phyloP scores from a whole-genome alignment of 2,888 invertebrate species.

The Dynastes maya region DNA sequence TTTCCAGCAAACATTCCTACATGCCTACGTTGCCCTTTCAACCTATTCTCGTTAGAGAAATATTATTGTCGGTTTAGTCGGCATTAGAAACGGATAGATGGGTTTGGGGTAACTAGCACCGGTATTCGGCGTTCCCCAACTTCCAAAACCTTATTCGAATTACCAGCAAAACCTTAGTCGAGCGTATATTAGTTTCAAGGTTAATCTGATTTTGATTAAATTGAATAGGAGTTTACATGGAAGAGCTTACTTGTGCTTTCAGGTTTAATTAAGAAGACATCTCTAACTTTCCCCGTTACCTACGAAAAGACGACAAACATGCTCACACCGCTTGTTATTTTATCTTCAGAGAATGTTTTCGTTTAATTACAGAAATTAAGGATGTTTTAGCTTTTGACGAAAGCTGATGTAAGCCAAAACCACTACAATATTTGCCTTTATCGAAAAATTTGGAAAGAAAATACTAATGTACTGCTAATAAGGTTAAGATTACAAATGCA shows the following conservation, averaged over 20 bases:
- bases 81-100: slow-evolving; percentile 10
- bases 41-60: slow-evolving; percentile 7
- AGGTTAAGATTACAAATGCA: too few species aligned
- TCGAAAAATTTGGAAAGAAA: too few species aligned
- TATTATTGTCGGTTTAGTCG: slow-evolving; percentile 9
- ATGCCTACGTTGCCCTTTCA: neutral
- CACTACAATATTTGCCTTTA: too few species aligned
- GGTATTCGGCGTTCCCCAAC: slow-evolving; percentile 6
- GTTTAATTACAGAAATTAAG: neutral
- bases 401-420: too few species aligned
- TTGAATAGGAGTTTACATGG: slow-evolving; percentile 21
- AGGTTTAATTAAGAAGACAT: slow-evolving; percentile 36
- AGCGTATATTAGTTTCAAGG: slow-evolving; percentile 34
- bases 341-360: neutral
- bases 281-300: slow-evolving; percentile 1
- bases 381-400: too few species aligned
- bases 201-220: slow-evolving; percentile 43
- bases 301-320: neutral
- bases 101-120: slow-evolving; percentile 5
- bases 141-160: slow-evolving; percentile 17
- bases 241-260: neutral
- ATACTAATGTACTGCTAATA: too few species aligned
- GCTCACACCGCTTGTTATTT: neutral
- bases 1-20: neutral
- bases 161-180: slow-evolving; percentile 35